Conservation (phyloP, 2,888 invertebrate species). For the Parochlus steinenii region DNA sequence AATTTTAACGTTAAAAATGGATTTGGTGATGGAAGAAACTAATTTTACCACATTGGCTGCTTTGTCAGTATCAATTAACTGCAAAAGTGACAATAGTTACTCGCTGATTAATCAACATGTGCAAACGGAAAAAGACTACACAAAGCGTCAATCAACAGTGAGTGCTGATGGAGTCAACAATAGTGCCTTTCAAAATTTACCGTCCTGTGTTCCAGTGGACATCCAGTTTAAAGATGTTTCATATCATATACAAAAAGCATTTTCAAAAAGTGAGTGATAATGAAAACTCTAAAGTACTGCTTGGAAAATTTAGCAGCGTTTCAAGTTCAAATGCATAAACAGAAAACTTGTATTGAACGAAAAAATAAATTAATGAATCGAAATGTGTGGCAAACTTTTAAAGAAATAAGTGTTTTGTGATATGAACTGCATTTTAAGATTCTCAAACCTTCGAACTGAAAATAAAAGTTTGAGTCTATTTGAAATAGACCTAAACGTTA, state of each 20-base stretch:
- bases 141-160: too few relatives aligned
- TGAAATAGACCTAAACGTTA: too few relatives aligned
- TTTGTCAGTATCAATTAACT: neutral
- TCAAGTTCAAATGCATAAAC: too few relatives aligned
- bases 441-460: too few relatives aligned
- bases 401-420: too few relatives aligned
- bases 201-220: constrained; percentile 40
- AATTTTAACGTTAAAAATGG: constrained; percentile 7
- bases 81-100: constrained; percentile 7
- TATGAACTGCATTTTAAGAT: too few relatives aligned
- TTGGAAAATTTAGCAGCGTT: too few relatives aligned
- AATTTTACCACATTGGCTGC: constrained; percentile 8
- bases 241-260: constrained; percentile 54
- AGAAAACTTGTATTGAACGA: too few relatives aligned
- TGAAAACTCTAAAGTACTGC: constrained; percentile 2
- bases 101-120: constrained; percentile 3
- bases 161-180: neutral
- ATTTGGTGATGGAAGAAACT: constrained; percentile 4
- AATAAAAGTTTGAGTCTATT: too few relatives aligned
- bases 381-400: too few relatives aligned
- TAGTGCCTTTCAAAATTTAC: constrained; percentile 23
- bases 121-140: constrained; percentile 8
- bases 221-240: constrained; percentile 57
- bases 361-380: too few relatives aligned
- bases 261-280: constrained; percentile 45